A percentile compares a stretch with the other conserved stretches of the same genome.
phyloP scores from a whole-genome alignment of 2,113 vertebrate species.

The Myrmecophaga tridactyla region DNA sequence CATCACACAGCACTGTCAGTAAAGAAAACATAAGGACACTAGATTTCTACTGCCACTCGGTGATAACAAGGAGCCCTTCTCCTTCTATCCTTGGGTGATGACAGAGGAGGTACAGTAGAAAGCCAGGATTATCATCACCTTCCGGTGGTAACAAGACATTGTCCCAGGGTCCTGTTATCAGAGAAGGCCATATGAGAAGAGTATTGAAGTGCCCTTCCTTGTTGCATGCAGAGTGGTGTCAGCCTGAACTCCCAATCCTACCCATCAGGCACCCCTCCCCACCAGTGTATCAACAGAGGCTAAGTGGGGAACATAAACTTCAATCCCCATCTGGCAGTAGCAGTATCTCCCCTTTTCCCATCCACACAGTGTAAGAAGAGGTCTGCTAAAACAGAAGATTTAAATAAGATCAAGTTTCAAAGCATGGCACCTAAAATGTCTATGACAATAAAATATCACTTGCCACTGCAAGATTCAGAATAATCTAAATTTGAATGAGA shows the following conservation, averaged over 20 bases:
- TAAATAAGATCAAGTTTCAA: not conserved
- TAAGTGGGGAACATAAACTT: not conserved
- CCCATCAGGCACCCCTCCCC: not conserved
- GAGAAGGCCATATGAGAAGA: not conserved
- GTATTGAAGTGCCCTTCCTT: not conserved
- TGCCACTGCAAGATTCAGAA: not conserved
- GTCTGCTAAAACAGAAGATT: not conserved
- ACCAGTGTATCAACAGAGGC: not conserved
- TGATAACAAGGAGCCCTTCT: not conserved
- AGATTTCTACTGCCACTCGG: not conserved
- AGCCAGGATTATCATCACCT: not conserved
- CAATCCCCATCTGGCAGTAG: not conserved
- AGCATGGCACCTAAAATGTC: not conserved
- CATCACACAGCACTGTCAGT: not conserved
- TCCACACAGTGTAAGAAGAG: not conserved
- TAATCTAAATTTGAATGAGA: not conserved
- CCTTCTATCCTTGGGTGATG: not conserved
- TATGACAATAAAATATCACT: not conserved
- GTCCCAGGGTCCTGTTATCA: not conserved
- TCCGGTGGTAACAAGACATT: not conserved
- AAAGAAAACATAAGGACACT: not conserved
- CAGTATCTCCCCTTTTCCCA: not conserved
- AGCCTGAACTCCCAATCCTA: not conserved
- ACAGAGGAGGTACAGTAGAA: not conserved
- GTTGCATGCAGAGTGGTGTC: not conserved